Evolutionary conservation across 2,888 invertebrate genomes (phyloP).

Genomic region (Camponotus fellah): DNA sequence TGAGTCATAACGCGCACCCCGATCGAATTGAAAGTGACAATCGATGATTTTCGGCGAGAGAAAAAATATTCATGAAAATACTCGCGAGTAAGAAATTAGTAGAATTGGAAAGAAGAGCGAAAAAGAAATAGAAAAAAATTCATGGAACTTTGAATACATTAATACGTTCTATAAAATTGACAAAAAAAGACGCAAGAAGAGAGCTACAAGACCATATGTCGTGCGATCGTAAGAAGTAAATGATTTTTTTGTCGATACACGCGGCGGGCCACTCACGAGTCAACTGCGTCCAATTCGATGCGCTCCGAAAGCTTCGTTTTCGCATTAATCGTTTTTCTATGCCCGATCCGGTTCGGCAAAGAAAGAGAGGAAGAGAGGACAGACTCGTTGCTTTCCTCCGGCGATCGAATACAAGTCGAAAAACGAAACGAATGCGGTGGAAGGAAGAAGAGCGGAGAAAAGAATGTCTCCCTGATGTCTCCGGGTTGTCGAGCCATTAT

Average conservation of each 20-base stretch:
- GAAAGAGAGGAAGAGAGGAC: background rate
- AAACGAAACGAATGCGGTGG: slow-evolving; percentile 58
- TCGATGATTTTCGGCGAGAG: slow-evolving; percentile 42
- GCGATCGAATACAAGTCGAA: slow-evolving; percentile 59
- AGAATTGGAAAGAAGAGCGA: background rate
- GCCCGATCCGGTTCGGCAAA: background rate
- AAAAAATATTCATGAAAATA: slow-evolving; percentile 45
- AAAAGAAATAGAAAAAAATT: background rate
- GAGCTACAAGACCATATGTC: background rate
- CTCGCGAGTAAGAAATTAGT: background rate
- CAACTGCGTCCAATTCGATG: slow-evolving; percentile 14
- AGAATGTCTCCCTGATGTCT: slow-evolving; percentile 75
- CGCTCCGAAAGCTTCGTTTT: slow-evolving; percentile 7
- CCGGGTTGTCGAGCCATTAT: slow-evolving; percentile 78
- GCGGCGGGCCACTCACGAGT: background rate
- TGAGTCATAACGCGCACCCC: slow-evolving; percentile 56
- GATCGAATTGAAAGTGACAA: slow-evolving; percentile 47
- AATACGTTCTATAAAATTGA: background rate
- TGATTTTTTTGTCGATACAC: background rate
- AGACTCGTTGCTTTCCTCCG: slow-evolving; percentile 41
- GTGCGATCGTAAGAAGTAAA: background rate
- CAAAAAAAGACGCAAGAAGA: background rate
- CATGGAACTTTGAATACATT: background rate
- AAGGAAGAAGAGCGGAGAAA: slow-evolving; percentile 69
- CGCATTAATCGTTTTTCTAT: slow-evolving; percentile 23